Base-by-base conservation (phyloP, 2,888 invertebrate genomes). In the Cephonodes hylas region DNA sequence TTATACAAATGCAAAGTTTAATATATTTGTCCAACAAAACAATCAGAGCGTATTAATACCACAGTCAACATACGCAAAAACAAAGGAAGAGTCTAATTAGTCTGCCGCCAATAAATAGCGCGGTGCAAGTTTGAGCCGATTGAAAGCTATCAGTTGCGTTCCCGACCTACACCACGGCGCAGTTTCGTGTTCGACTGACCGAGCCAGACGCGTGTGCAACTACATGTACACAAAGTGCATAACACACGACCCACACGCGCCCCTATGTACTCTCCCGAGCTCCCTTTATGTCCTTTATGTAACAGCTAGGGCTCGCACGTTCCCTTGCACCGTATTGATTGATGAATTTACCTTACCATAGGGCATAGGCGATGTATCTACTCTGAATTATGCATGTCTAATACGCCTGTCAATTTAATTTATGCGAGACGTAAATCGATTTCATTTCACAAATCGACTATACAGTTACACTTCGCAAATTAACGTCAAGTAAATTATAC, bases 81-180 rank as follows among this genome's bases (percentile, higher is more conserved):
- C 27, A 27, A 53, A 31, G 27, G 53, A 8, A 4, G 3, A 53
- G 27, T 18, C 23, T 25, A 53, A 27, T 31, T 53, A 53, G 15
- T 31, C 10, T 27, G 18, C 53, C 10, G 53, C 18, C 27, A 53
- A 53, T 27, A 27, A 31, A 31, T 8, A 18, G 48, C 48, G 10
- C 23, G 10, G 27, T 18, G 18, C 38, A n/a, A n/a, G 38, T 3
- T 38, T n/a, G n/a, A n/a, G n/a, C n/a, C 3, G 22, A 45, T 18
- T 27, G 48, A 18, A 53, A 53, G 27, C 48, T 53, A 53, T 53
- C 34, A 38, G 23, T 13, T 60, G 7, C 42, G 10, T 34, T 75
- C 77, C 80, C 80, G 88, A 88, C 84, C 88, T 88, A 85, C 75
- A 80, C 70, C 80, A 85, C 79, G 74, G 60, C 68, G 70, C 68